These are phyloP conservation scores for Trichomalopsis sarcophagae DNA, from an alignment of 1,140 invertebrate species.

Conservation along the genomic window DNA sequence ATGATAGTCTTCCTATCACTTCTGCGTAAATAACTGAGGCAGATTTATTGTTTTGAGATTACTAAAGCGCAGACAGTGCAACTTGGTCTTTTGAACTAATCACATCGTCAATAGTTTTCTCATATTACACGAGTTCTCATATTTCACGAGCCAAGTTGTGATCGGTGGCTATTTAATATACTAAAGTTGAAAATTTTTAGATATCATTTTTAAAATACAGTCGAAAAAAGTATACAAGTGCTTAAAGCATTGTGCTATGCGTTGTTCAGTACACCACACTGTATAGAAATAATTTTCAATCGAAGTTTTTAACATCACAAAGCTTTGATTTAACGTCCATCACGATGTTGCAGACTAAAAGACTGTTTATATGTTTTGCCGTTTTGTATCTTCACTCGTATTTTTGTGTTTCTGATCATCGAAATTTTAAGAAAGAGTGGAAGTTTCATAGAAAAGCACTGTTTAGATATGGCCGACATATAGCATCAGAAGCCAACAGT, in stretches of 20 bases:
- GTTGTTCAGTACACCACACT: background rate
- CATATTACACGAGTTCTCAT: background rate
- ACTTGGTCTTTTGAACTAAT: background rate
- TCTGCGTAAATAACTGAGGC: conserved; percentile 34
- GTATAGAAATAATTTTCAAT: background rate
- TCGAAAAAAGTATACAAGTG: too few species aligned
- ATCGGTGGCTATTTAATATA: background rate
- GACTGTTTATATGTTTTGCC: background rate
- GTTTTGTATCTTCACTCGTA: background rate
- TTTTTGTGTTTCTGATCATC: background rate
- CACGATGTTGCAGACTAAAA: background rate
- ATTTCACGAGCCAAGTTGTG: background rate
- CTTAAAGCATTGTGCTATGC: background rate
- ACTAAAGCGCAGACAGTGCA: conserved; percentile 31
- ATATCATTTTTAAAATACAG: background rate
- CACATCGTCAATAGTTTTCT: background rate
- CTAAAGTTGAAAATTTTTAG: background rate
- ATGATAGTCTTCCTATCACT: conserved; percentile 6
- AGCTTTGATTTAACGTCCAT: background rate
- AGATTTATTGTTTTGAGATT: conserved; percentile 44
- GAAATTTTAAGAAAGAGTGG: conserved; percentile 43
- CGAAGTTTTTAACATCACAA: background rate
- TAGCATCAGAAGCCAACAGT: conserved; percentile 28
- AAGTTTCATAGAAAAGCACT: background rate
- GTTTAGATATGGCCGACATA: conserved; percentile 14